These are phyloP conservation scores for Dolichallabes microphthalmus DNA, from an alignment of 2,113 vertebrate genomes.

Conservation along the genomic window DNA sequence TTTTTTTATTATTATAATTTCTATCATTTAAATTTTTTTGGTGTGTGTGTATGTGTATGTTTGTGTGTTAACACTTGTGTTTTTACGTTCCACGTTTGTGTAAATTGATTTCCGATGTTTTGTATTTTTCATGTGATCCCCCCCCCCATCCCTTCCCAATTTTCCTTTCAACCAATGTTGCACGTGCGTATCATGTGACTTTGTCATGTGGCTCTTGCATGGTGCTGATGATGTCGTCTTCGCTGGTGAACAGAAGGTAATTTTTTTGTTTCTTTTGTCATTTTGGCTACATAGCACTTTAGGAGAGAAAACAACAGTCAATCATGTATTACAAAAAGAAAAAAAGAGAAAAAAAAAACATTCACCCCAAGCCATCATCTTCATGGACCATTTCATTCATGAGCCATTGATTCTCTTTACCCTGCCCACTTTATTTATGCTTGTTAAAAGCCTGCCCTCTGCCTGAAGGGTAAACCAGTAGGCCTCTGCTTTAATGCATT, in stretches of 20 bases:
- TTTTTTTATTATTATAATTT: slow-evolving; percentile 57
- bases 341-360: neutral
- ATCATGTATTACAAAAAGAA: slow-evolving; percentile 12
- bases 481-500: slow-evolving; percentile 6
- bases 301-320: slow-evolving; percentile 36
- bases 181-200: slow-evolving; percentile 99
- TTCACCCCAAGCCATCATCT: slow-evolving; percentile 33
- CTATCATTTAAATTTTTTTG: slow-evolving; percentile 60
- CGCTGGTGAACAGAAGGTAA: slow-evolving; percentile 99
- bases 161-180: slow-evolving; percentile 95
- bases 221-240: slow-evolving; percentile 98
- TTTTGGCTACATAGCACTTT: slow-evolving; percentile 66
- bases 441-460: slow-evolving; percentile 29
- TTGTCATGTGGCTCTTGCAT: slow-evolving; percentile 99
- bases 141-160: slow-evolving; percentile 70
- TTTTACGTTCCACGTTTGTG: slow-evolving; percentile 90
- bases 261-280: slow-evolving; percentile 79
- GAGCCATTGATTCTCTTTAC: slow-evolving; percentile 38
- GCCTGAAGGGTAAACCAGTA: slow-evolving; percentile 10
- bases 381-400: slow-evolving; percentile 49
- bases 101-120: slow-evolving; percentile 89
- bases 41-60: slow-evolving; percentile 46
- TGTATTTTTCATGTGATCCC: slow-evolving; percentile 88
- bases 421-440: slow-evolving; percentile 38
- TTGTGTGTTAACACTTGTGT: slow-evolving; percentile 78